A percentile compares a stretch with the other conserved stretches of the same genome.
phyloP scores from a whole-genome alignment of 2,797 vertebrate genomes.

The Lateolabrax maculatus region DNA sequence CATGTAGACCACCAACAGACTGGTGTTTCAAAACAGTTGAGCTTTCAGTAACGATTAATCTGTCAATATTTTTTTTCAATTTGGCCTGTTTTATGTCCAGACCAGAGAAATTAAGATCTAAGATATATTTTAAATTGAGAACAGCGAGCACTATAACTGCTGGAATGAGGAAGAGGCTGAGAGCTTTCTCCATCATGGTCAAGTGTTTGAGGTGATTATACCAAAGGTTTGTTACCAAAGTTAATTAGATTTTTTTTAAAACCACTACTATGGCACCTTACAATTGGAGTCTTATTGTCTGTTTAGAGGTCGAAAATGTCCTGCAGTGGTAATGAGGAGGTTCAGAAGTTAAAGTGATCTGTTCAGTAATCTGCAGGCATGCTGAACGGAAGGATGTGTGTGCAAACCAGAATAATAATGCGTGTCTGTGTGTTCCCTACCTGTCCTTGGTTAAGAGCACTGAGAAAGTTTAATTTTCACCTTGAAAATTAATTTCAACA shows the following conservation, averaged over 20 bases:
- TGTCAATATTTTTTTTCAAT: not conserved
- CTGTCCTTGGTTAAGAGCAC: constrained; percentile 52
- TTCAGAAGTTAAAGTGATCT: constrained; percentile 29
- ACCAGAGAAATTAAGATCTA: too few species aligned
- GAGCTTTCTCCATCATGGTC: not conserved
- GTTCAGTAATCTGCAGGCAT: constrained; percentile 49
- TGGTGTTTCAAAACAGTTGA: not conserved
- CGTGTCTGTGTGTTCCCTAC: constrained; percentile 25
- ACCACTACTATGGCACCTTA: not conserved
- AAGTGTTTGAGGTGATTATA: not conserved
- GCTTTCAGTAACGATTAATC: not conserved
- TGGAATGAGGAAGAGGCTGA: not conserved
- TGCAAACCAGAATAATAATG: constrained; percentile 44
- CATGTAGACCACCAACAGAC: not conserved
- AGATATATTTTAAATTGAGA: too few species aligned
- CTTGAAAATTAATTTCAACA: constrained; percentile 55
- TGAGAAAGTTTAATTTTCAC: constrained; percentile 50
- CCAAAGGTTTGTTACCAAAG: constrained; percentile 22
- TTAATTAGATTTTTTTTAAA: constrained; percentile 31
- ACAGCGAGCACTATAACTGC: too few species aligned
- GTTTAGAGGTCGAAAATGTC: constrained; percentile 35
- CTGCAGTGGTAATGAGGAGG: constrained; percentile 31
- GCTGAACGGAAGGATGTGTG: constrained; percentile 30
- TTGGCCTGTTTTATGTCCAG: not conserved
- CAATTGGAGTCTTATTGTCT: constrained; percentile 40